Evolutionary conservation across 2,888 invertebrate genomes (phyloP), one percentile per base, ranked within the genome.

Genomic region (Gastrophysa polygoni): DNA sequence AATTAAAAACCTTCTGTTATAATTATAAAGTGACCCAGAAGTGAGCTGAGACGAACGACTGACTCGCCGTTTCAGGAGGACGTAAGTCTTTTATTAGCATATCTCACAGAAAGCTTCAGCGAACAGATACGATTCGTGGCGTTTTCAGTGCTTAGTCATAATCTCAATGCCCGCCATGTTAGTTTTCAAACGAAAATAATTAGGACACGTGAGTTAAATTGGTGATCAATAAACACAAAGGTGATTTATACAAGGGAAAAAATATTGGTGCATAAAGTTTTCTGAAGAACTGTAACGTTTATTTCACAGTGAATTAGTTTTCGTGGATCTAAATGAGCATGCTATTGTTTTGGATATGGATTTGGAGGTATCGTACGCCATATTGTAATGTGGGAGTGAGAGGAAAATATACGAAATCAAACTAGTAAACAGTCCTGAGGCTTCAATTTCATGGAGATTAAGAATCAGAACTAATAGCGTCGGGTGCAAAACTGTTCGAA

Each of bases 1-100:
- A 74, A 70, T 73, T 73, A 75, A 68, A 68, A 73, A 65, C 56
- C 62, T 57, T 68, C 73, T 69, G 72, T 72, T 74, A 74, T 71
- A 68, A 68, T 70, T 66, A 44, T 54, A 49, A 59, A 11, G 21
- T 43, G 52, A 38, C 47, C 16, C 16, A 24, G 47, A 20, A 29
- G 32, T 57, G 34, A 57, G 38, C 55, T 11, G 20, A 44, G 67
- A 67, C 70, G 8, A 57, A 67, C 68, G 68, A 49, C 29, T 32
- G 3, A 11, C 38, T n/a, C 38, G n/a, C 38, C 29, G 29, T 38
- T 38, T 38, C 38, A 38, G 38, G 38, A 38, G 38, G 66, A 65
- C 70, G 11, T 60, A 68, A 63, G 68, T 57, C 38, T 46, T 71
- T 67, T 38, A 8, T 47, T 48, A 51, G 64, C 52, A 34, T 29